Percentiles rank a stretch among this genome's conserved stretches.
These are phyloP conservation scores for Pinna nobilis DNA, from an alignment of 1,140 invertebrate species.

Conservation along the genomic window DNA sequence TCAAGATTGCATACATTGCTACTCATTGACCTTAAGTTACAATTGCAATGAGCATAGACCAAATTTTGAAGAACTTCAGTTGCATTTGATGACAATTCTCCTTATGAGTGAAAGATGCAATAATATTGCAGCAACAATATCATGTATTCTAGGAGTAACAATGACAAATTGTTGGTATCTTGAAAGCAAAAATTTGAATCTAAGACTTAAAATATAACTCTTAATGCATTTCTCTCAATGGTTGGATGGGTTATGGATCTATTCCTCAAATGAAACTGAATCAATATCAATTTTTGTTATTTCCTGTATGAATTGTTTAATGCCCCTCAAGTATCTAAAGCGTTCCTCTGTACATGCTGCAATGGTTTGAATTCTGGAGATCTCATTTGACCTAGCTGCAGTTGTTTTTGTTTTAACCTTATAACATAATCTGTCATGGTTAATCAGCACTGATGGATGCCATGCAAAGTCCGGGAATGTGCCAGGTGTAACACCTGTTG, in stretches of 20 bases:
- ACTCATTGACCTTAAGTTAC: too few relatives aligned
- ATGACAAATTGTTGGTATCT: too few relatives aligned
- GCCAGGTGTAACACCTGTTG: conserved; percentile 17
- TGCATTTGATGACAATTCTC: too few relatives aligned
- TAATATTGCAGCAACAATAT: too few relatives aligned
- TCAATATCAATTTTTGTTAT: not conserved
- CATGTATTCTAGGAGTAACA: too few relatives aligned
- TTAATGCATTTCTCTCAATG: too few relatives aligned
- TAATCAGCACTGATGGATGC: conserved; percentile 39
- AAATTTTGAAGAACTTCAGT: too few relatives aligned
- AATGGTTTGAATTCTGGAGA: not conserved
- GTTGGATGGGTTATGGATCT: not conserved
- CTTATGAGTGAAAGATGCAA: too few relatives aligned
- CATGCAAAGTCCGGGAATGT: conserved; percentile 46
- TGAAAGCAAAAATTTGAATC: too few relatives aligned
- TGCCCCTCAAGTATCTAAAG: not conserved
- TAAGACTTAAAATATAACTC: too few relatives aligned
- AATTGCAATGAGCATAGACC: too few relatives aligned
- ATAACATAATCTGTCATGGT: conserved; percentile 35
- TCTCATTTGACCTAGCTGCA: not conserved
- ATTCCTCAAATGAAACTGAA: not conserved
- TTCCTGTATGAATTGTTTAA: not conserved
- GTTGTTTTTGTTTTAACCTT: conserved; percentile 5
- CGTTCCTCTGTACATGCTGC: not conserved
- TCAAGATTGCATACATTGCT: too few relatives aligned